These are phyloP conservation scores for Neosilurus mollespiculum DNA, from an alignment of 2,797 vertebrate genomes.

Conservation along the genomic window DNA sequence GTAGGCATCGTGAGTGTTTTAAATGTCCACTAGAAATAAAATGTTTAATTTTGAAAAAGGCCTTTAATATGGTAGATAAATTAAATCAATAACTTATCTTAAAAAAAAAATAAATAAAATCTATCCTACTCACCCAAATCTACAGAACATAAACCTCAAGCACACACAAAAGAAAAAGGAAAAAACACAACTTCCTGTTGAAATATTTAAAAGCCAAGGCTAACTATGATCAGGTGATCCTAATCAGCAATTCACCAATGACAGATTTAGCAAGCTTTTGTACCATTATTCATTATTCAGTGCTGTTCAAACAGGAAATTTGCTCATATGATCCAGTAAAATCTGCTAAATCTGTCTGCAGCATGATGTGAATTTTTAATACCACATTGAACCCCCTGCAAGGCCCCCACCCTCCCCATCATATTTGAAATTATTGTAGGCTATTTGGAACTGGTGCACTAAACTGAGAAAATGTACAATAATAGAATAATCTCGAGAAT, in stretches of 20 bases:
- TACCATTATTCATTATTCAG: not conserved
- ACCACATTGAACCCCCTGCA: not conserved
- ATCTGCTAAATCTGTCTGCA: not conserved
- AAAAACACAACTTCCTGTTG: not conserved
- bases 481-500: not conserved
- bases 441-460: not conserved
- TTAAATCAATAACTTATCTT: not conserved
- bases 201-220: slow-evolving; percentile 26
- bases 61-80: no score
- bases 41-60: not conserved
- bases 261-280: not conserved
- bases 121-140: not conserved
- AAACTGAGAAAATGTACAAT: no score
- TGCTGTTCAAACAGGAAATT: not conserved
- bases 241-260: not conserved
- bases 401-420: not conserved
- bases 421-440: not conserved
- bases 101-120: not conserved
- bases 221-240: slow-evolving; percentile 39
- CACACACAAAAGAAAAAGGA: not conserved
- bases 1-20: slow-evolving; percentile 70
- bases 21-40: not conserved
- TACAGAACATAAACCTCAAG: not conserved
- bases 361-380: not conserved
- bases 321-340: no score